These are phyloP conservation scores for Caenorhabditis elegans DNA, from an alignment of 1,140 invertebrate genomes.

Conservation along the genomic window DNA sequence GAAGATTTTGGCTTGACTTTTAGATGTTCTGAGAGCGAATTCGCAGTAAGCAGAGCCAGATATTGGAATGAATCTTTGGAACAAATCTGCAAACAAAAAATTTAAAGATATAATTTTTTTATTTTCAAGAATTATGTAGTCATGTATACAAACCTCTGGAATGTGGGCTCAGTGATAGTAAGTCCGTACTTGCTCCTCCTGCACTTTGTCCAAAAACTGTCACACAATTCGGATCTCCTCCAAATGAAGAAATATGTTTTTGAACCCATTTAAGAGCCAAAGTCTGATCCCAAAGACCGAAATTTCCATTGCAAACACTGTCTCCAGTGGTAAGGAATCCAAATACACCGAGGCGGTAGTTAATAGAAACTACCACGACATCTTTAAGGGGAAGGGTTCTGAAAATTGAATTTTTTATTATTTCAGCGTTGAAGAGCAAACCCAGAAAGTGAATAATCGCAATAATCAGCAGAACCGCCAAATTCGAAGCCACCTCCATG, in stretches of 20 bases:
- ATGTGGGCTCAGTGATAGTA: constrained; percentile 82
- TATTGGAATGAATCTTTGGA: constrained; percentile 57
- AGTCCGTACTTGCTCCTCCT: constrained; percentile 78
- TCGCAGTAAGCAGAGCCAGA: constrained; percentile 50
- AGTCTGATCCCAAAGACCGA: constrained; percentile 65
- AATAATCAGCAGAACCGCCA: constrained; percentile 1
- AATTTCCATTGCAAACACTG: constrained; percentile 61
- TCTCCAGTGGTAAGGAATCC: constrained; percentile 63
- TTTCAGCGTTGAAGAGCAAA: too few species aligned
- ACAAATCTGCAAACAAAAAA: constrained; percentile 47
- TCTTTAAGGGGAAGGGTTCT: constrained; percentile 71
- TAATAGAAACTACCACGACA: constrained; percentile 46
- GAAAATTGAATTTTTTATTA: constrained; percentile 68
- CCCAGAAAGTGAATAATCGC: constrained; percentile 65
- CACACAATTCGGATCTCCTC: constrained; percentile 69
- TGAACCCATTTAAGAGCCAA: constrained; percentile 66
- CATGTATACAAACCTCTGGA: constrained; percentile 70
- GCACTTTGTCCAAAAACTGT: constrained; percentile 72
- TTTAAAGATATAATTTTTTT: too few species aligned
- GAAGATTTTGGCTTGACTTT: constrained; percentile 10
- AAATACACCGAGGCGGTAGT: constrained; percentile 50
- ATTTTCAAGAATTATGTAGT: not conserved
- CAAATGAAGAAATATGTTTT: constrained; percentile 63
- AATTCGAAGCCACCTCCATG: constrained; percentile 82
- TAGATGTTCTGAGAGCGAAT: constrained; percentile 48